These are phyloP conservation scores for Rana temporaria DNA, from an alignment of 2,113 vertebrate genomes.

Conservation along the genomic window DNA sequence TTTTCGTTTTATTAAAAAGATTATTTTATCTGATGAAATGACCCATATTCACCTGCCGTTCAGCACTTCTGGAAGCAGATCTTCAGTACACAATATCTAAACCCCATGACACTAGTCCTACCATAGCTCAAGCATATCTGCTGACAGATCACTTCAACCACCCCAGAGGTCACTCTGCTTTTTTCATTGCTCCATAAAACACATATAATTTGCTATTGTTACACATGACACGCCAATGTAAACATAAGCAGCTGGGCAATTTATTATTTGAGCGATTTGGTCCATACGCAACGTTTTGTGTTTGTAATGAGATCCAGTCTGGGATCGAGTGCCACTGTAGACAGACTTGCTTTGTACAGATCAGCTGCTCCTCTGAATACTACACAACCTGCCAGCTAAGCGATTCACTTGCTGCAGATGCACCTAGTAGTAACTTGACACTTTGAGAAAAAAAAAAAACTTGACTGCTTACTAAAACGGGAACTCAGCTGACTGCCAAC, in stretches of 20 bases:
- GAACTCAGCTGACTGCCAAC: conserved; percentile 1
- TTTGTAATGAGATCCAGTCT: conserved; percentile 55
- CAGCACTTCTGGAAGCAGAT: too few relatives aligned
- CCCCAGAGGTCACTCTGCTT: neutral
- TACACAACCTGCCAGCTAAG: conserved; percentile 53
- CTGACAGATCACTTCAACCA: neutral
- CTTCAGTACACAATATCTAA: too few relatives aligned
- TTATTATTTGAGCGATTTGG: conserved; percentile 12
- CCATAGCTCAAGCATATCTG: neutral
- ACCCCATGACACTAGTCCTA: neutral
- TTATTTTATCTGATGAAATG: too few relatives aligned
- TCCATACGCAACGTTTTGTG: conserved; percentile 57
- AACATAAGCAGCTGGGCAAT: conserved; percentile 1
- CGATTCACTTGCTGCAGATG: conserved; percentile 12
- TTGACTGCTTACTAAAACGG: conserved; percentile 29
- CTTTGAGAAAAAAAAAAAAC: conserved; percentile 13
- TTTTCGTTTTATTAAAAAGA: too few relatives aligned
- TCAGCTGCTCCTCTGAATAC: conserved; percentile 54
- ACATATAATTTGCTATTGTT: neutral
- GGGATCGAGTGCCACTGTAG: conserved; percentile 31
- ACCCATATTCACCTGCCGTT: too few relatives aligned
- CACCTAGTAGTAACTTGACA: conserved; percentile 22
- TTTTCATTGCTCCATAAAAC: neutral
- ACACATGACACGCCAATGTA: neutral
- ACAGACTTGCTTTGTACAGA: conserved; percentile 57